These are phyloP conservation scores for Daboia siamensis DNA, from an alignment of 2,113 vertebrate species.

Conservation along the genomic window DNA sequence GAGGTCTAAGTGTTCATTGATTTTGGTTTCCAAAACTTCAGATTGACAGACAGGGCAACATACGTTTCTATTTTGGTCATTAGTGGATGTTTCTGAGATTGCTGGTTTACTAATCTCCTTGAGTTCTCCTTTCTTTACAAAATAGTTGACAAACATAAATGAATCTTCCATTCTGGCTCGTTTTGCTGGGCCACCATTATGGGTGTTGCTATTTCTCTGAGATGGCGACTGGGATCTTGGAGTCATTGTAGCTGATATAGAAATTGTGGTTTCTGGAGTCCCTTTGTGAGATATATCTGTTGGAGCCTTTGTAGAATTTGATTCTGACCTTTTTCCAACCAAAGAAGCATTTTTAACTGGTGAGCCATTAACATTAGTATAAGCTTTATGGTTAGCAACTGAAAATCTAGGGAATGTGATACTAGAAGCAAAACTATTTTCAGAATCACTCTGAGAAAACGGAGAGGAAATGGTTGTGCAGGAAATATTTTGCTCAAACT, in stretches of 20 bases:
- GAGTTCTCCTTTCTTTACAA: constrained; percentile 38
- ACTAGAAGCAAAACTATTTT: constrained; percentile 20
- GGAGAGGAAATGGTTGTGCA: neutral
- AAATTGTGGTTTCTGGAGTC: constrained; percentile 22
- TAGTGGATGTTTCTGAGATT: neutral
- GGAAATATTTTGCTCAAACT: constrained; percentile 30
- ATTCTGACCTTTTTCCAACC: constrained; percentile 14
- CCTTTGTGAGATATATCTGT: neutral
- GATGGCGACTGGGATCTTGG: neutral
- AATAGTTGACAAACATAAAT: constrained; percentile 58
- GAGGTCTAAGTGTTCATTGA: constrained; percentile 88
- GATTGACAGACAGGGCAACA: constrained; percentile 83
- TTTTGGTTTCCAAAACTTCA: constrained; percentile 73
- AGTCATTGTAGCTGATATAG: constrained; percentile 8
- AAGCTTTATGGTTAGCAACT: constrained; percentile 67
- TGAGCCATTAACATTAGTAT: constrained; percentile 72
- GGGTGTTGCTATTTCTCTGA: constrained; percentile 4
- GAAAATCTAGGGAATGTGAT: constrained; percentile 67
- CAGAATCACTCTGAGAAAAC: neutral
- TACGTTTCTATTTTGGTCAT: constrained; percentile 61
- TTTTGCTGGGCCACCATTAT: constrained; percentile 4
- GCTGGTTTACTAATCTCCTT: neutral
- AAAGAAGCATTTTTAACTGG: constrained; percentile 63
- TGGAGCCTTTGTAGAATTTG: constrained; percentile 1
- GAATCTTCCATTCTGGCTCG: constrained; percentile 58